Evolutionary conservation across 2,113 vertebrate genomes (phyloP), one percentile per base, ranked within the genome.

Genomic region (Cololabis saira): DNA sequence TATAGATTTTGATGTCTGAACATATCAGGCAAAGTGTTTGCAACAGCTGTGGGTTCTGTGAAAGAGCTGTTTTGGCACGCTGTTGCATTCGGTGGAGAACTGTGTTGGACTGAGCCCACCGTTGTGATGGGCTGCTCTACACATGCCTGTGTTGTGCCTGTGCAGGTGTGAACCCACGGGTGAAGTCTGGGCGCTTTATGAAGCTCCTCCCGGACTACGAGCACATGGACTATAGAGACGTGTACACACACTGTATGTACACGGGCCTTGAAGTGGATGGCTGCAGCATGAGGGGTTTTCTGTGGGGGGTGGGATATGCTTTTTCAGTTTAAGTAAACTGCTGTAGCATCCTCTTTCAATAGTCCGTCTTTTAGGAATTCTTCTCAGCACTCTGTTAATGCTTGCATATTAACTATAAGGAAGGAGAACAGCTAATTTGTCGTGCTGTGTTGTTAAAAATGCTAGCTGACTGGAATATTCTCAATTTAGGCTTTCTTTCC

Each of bases 191-290:
- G 66, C 94, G 95, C 80, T 97, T 95, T 94, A 93, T 96, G 94
- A 96, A 94, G 93, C 94, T 97, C 79, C 96, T 97, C 67, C 97
- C 96, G 21, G 95, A 98, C 91, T 95, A 95, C 80, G 95, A 96
- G 85, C 94, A 96, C 89, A 94, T 95, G 96, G 95, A 95, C 77
- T 96, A 95, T 94, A 94, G 92, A 93, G 95, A 96, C 81, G 92
- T 98, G 82, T 97, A 96, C 92, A 94, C 94, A 80, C 93, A 93
- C 94, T 91, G 96, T 98, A 96, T 90, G 96, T 97, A 95, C 93
- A 63, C 80, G 56, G 17, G 54, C 73, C 54, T 80, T 27, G 42
- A 3, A 10, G 22, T 50, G 30, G 60, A 61, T 58, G 59, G 41
- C 55, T 24, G 24, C 52, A 67, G 79, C 75, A 82, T 84, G 80